Conservation (phyloP, 2,888 invertebrate species). For the Monoplex corrugatus region DNA sequence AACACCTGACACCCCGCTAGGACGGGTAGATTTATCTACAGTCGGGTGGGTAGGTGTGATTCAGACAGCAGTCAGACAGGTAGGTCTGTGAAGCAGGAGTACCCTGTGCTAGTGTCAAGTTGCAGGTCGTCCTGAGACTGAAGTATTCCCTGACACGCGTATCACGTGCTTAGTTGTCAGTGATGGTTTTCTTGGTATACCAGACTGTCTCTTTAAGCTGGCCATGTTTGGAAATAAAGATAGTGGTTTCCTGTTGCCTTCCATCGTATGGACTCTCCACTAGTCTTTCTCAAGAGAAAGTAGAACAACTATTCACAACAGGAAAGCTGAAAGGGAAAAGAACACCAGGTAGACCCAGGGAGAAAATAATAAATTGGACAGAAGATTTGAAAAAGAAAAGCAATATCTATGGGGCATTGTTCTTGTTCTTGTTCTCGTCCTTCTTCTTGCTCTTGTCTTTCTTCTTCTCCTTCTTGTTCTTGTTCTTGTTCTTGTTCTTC, state of each 20-base stretch:
- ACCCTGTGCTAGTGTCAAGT: too few species aligned
- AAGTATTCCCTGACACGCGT: neutral
- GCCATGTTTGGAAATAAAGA: neutral
- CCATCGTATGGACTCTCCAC: neutral
- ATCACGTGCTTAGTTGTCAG: neutral
- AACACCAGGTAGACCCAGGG: too few species aligned
- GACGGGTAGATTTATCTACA: neutral
- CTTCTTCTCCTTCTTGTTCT: neutral
- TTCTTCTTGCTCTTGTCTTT: neutral
- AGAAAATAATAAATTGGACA: too few species aligned
- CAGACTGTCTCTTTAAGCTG: neutral
- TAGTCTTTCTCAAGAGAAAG: too few species aligned
- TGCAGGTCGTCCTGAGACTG: neutral
- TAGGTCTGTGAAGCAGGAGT: too few species aligned
- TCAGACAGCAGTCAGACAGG: neutral
- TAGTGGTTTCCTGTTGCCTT: neutral
- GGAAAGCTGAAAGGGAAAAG: too few species aligned
- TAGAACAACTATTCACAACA: too few species aligned
- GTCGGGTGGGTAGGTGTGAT: conserved; percentile 8
- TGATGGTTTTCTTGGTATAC: too few species aligned
- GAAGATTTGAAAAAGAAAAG: too few species aligned
- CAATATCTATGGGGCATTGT: too few species aligned
- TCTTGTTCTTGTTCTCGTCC: neutral
- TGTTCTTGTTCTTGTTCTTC: neutral
- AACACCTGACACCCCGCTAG: conserved; percentile 12